phyloP scores from a whole-genome alignment of 2,888 invertebrate species.

The Eurois occulta region DNA sequence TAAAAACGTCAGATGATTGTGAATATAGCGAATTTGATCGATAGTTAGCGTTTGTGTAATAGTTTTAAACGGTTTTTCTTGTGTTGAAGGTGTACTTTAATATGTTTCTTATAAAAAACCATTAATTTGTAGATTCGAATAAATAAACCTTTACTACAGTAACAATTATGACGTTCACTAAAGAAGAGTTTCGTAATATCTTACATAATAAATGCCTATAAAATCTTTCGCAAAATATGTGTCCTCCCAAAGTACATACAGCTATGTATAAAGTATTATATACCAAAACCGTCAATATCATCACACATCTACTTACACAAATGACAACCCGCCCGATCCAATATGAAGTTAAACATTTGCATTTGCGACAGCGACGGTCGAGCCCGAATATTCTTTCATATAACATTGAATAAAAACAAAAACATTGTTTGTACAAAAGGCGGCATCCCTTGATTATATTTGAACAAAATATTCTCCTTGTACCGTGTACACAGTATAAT shows the following conservation, averaged over 20 bases:
- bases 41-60: slow-evolving; percentile 36
- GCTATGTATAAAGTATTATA: slow-evolving; percentile 47
- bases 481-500: slow-evolving; percentile 88
- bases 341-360: slow-evolving; percentile 87
- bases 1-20: slow-evolving; percentile 41
- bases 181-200: background rate
- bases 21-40: slow-evolving; percentile 41
- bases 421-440: slow-evolving; percentile 85
- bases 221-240: slow-evolving; percentile 30
- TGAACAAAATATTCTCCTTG: slow-evolving; percentile 87
- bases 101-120: background rate
- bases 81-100: slow-evolving; percentile 4
- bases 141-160: background rate
- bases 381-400: slow-evolving; percentile 77
- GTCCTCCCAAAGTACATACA: slow-evolving; percentile 18
- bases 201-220: background rate
- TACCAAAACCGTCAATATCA: slow-evolving; percentile 66
- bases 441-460: slow-evolving; percentile 89
- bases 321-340: slow-evolving; percentile 79
- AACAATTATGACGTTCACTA: background rate
- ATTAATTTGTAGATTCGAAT: background rate
- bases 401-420: slow-evolving; percentile 86
- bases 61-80: slow-evolving; percentile 18
- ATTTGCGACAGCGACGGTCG: slow-evolving; percentile 76
- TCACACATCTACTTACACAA: slow-evolving; percentile 71